Percentiles rank a stretch among this genome's conserved stretches.
phyloP scores from a whole-genome alignment of 2,797 vertebrate genomes.

The Gambelia wislizenii region DNA sequence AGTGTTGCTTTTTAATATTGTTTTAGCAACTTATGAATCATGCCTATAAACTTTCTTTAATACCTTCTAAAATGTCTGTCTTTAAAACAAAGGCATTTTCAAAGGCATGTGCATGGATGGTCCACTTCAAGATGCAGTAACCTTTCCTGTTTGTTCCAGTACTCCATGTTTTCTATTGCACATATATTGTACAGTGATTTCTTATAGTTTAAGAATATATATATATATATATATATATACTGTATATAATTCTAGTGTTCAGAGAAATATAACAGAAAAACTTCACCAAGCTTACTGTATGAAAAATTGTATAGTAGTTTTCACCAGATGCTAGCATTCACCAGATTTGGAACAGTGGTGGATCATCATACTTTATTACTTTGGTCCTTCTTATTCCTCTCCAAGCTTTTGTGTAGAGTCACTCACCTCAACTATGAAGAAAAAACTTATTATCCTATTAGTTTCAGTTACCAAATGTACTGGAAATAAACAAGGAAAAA shows the following conservation, averaged over 20 bases:
- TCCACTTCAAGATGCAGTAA: background rate
- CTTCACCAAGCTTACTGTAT: background rate
- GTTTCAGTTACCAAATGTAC: background rate
- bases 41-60: slow-evolving; percentile 15
- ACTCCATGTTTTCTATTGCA: background rate
- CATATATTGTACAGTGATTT: background rate
- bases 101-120: background rate
- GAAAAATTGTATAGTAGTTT: too few relatives aligned
- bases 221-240: background rate
- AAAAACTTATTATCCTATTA: background rate
- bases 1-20: slow-evolving; percentile 40
- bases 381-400: background rate
- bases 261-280: background rate
- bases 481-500: background rate
- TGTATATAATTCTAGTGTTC: background rate
- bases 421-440: background rate
- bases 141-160: background rate
- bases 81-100: slow-evolving; percentile 21
- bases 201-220: background rate
- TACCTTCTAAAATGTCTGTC: slow-evolving; percentile 30
- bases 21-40: slow-evolving; percentile 33
- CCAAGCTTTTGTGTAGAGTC: background rate
- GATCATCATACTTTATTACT: background rate
- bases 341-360: background rate
- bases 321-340: background rate